These are phyloP conservation scores for Orchestes rusci DNA, from an alignment of 2,888 invertebrate species.

Conservation along the genomic window DNA sequence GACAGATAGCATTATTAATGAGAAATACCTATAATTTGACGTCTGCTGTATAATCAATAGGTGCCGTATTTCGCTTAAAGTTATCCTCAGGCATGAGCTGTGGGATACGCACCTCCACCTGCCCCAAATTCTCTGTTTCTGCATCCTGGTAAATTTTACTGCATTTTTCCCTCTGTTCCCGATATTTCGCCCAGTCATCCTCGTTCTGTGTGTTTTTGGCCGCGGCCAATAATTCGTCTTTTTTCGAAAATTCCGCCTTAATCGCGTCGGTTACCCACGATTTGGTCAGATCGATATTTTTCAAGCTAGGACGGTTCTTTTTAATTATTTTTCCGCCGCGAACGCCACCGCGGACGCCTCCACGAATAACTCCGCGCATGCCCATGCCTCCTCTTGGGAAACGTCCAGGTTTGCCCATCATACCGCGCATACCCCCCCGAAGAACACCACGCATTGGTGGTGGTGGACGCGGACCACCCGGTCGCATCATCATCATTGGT, in stretches of 20 bases:
- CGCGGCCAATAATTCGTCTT: constrained; percentile 47
- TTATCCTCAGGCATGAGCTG: constrained; percentile 43
- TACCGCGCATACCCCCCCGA: constrained; percentile 29
- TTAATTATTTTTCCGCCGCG: constrained; percentile 38
- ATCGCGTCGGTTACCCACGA: constrained; percentile 54
- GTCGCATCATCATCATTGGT: constrained; percentile 36
- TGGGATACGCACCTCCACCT: constrained; percentile 48
- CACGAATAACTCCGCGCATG: constrained; percentile 25
- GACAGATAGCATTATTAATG: constrained; percentile 24
- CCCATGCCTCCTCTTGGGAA: constrained; percentile 20
- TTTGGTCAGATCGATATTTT: constrained; percentile 44
- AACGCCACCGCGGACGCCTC: constrained; percentile 30
- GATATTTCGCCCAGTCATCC: constrained; percentile 51
- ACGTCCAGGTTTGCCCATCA: too few species aligned
- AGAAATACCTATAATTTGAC: constrained; percentile 43
- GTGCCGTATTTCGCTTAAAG: constrained; percentile 42
- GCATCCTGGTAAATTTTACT: constrained; percentile 50
- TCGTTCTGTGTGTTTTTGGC: constrained; percentile 47
- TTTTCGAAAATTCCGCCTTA: constrained; percentile 45
- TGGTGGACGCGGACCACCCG: constrained; percentile 25
- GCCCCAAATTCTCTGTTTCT: constrained; percentile 49
- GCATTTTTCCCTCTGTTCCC: constrained; percentile 53
- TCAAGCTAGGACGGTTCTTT: constrained; percentile 31
- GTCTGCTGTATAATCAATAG: constrained; percentile 45
- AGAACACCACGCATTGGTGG: constrained; percentile 30